Evolutionary conservation across 2,797 vertebrate genomes (phyloP), one percentile per base, ranked within the genome.

Genomic region (Thalassophryne amazonica): DNA sequence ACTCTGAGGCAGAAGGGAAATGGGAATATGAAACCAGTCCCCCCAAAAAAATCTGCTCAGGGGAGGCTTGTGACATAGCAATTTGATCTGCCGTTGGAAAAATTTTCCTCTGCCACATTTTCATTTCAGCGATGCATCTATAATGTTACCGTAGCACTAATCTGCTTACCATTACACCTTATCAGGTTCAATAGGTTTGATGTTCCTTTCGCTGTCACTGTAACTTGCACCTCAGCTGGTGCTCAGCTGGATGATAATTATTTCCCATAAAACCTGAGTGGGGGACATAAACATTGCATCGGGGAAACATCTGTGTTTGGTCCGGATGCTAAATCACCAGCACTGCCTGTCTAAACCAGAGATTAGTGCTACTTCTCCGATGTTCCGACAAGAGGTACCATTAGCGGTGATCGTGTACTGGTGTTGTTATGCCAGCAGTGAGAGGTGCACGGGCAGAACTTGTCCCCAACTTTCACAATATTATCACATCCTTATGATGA

Each of bases 201-300:
- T 14, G 14, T 73, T 41, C 43, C 36, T 61, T 65, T 54, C 41
- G 49, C 71, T 61, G 49, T 37, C 41, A n/a, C n/a, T n/a, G 38
- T 37, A 63, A 65, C 46, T 39, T 53, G 35, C 50, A 60, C 56
- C 63, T 81, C 74, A 73, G 76, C 73, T 76, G 73, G 65, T 63
- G 60, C 72, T 70, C 48, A 69, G 76, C 54, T 64, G 67, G 58
- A 74, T 78, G 53, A 74, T 70, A 73, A 79, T 80, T 73, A 63
- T 80, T 71, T 47, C 53, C 47, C 69, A 77, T 80, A 79, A 85
- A 83, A 73, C 59, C 74, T 74, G 73, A 80, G 69, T 81, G 75
- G 61, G 69, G 53, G 50, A 68, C 66, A 80, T 58, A 75, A 80
- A 81, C 70, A 72, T 66, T 57, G 59, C 52, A 69, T 64, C 73